Percentiles rank a stretch among this genome's conserved stretches.
Conservation (phyloP, 2,888 invertebrate genomes). For the Tryphoninae sp. region DNA sequence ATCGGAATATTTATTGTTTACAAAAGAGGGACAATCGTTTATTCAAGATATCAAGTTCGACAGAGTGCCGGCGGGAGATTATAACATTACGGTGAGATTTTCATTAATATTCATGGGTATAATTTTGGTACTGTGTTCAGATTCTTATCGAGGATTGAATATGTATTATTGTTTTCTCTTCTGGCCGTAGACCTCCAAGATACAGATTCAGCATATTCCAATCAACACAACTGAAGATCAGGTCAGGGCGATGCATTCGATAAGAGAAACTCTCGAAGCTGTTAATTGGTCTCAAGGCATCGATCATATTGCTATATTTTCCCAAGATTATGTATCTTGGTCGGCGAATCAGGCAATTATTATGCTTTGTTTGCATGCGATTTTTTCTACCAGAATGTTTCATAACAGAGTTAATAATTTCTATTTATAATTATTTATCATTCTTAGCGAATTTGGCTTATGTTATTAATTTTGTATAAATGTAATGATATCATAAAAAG, state of each 20-base stretch:
- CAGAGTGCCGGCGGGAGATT: conserved; percentile 74
- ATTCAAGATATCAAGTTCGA: conserved; percentile 79
- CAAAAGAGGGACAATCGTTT: conserved; percentile 77
- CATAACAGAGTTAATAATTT: too few relatives aligned
- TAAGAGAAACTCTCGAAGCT: conserved; percentile 71
- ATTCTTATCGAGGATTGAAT: conserved; percentile 18
- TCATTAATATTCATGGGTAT: conserved; percentile 13
- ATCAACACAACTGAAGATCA: conserved; percentile 77
- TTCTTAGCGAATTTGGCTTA: background rate
- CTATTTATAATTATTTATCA: too few relatives aligned
- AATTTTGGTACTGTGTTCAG: background rate
- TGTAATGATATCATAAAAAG: background rate
- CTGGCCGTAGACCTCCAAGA: conserved; percentile 75
- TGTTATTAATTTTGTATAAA: conserved; percentile 15
- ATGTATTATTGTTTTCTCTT: conserved; percentile 29
- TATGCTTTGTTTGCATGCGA: background rate
- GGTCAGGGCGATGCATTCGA: conserved; percentile 76
- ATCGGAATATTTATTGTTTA: conserved; percentile 78
- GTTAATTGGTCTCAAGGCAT: conserved; percentile 73
- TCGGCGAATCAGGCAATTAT: conserved; percentile 76
- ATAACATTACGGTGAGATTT: conserved; percentile 77
- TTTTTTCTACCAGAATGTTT: background rate
- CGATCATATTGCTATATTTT: conserved; percentile 74
- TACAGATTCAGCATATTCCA: conserved; percentile 77
- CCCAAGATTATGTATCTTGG: conserved; percentile 78